Conservation (phyloP, 2,113 vertebrate genomes). For the Osmerus eperlanus region DNA sequence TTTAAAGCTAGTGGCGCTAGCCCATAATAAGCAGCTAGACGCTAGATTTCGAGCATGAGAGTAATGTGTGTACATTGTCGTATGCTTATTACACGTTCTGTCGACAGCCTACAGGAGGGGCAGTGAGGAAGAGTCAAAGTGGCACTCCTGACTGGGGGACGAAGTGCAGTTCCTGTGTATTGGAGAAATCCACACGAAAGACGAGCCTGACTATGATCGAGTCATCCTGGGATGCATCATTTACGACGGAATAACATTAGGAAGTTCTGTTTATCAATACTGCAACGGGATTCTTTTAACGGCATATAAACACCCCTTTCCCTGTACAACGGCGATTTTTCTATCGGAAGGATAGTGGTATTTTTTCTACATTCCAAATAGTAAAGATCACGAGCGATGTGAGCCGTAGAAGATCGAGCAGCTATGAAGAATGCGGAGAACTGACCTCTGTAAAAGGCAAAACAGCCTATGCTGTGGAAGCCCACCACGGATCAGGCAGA, state of each 20-base stretch:
- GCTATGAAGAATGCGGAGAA: conserved; percentile 54
- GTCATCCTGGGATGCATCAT: conserved; percentile 7
- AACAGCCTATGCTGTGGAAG: conserved; percentile 24
- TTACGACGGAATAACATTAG: conserved; percentile 41
- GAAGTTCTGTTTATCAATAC: neutral
- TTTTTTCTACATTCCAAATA: neutral
- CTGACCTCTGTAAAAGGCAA: conserved; percentile 51
- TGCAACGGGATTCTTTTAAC: neutral
- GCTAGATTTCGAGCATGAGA: too few relatives aligned
- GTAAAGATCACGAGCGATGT: neutral
- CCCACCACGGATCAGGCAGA: conserved; percentile 47
- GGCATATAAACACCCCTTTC: neutral
- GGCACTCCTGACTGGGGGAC: neutral
- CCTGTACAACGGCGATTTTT: neutral
- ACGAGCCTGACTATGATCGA: conserved; percentile 22
- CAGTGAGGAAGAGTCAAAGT: conserved; percentile 9
- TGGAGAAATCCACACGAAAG: conserved; percentile 13
- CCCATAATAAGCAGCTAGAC: too few relatives aligned
- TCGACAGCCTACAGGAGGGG: conserved; percentile 26
- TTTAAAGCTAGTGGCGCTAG: too few relatives aligned
- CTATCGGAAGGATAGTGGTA: neutral
- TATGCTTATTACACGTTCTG: neutral
- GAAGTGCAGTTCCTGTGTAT: conserved; percentile 11
- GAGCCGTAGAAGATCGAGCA: conserved; percentile 13
- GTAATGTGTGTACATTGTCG: neutral